Evolutionary conservation across 2,797 vertebrate genomes (phyloP).

Genomic region (Epinephelus awoara): DNA sequence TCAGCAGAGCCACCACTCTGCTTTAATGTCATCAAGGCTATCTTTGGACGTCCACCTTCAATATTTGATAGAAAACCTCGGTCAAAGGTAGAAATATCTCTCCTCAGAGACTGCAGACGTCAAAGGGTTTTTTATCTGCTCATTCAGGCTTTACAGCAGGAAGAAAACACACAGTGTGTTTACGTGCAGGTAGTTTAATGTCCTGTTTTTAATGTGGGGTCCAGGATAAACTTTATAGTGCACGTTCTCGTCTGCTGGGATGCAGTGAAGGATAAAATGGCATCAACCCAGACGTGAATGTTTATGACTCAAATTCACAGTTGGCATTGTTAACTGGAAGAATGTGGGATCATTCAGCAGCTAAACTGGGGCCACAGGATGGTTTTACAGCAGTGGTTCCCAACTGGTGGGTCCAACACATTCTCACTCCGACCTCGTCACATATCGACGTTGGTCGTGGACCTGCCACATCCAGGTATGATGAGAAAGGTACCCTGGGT

Average conservation of each 20-base stretch:
- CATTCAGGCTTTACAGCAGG: slow-evolving; percentile 41
- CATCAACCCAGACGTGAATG: background rate
- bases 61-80: slow-evolving; percentile 82
- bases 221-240: background rate
- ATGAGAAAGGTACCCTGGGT: no score
- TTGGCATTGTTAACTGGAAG: no score
- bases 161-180: slow-evolving; percentile 22
- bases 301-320: background rate
- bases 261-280: no score
- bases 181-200: slow-evolving; percentile 6
- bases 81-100: slow-evolving; percentile 77
- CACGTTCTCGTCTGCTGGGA: background rate
- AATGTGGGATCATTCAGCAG: no score
- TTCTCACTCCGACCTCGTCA: no score
- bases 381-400: no score
- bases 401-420: no score
- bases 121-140: slow-evolving; percentile 21
- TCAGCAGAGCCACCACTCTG: slow-evolving; percentile 61
- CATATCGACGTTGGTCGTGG: no score
- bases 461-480: no score
- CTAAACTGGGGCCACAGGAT: no score
- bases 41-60: slow-evolving; percentile 76
- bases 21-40: slow-evolving; percentile 65
- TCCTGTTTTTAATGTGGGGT: slow-evolving; percentile 20
- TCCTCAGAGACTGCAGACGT: slow-evolving; percentile 58